A percentile compares a stretch with the other conserved stretches of the same genome.
phyloP scores from a whole-genome alignment of 53 echinoderm and acorn worm species.

The Crossaster papposus region DNA sequence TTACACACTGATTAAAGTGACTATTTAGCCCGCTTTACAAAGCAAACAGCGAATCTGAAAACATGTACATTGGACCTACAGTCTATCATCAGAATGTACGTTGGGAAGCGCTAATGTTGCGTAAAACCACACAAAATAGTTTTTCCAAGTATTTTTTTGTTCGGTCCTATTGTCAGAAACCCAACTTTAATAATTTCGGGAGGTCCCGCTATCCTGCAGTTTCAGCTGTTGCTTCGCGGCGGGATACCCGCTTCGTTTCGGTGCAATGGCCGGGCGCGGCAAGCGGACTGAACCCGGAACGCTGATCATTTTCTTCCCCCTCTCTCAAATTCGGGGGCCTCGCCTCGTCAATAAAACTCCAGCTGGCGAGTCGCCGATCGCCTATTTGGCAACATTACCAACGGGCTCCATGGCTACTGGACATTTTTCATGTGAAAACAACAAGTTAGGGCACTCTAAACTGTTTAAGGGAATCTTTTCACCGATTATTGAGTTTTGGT shows the following conservation, averaged over 20 bases:
- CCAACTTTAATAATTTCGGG: not conserved
- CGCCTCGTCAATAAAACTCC: constrained; percentile 32
- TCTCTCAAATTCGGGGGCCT: not conserved
- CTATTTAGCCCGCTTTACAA: too few species aligned
- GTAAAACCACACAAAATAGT: not conserved
- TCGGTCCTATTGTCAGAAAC: not conserved
- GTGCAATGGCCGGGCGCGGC: constrained; percentile 27
- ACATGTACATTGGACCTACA: too few species aligned
- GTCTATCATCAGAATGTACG: not conserved
- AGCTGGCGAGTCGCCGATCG: constrained; percentile 36
- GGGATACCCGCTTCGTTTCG: not conserved
- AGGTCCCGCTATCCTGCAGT: constrained; percentile 19
- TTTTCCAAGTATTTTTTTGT: not conserved
- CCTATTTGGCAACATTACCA: constrained; percentile 33
- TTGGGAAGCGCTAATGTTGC: not conserved
- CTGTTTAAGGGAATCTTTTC: not conserved
- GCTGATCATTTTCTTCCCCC: not conserved
- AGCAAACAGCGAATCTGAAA: too few species aligned
- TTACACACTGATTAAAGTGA: too few species aligned
- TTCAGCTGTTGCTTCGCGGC: constrained; percentile 27
- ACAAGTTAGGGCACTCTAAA: not conserved
- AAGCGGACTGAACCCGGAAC: not conserved
- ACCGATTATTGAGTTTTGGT: too few species aligned
- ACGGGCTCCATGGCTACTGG: constrained; percentile 36
- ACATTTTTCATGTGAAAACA: not conserved